Base-by-base conservation (phyloP, 2,888 invertebrate genomes). In the Spisula subtruncata region DNA sequence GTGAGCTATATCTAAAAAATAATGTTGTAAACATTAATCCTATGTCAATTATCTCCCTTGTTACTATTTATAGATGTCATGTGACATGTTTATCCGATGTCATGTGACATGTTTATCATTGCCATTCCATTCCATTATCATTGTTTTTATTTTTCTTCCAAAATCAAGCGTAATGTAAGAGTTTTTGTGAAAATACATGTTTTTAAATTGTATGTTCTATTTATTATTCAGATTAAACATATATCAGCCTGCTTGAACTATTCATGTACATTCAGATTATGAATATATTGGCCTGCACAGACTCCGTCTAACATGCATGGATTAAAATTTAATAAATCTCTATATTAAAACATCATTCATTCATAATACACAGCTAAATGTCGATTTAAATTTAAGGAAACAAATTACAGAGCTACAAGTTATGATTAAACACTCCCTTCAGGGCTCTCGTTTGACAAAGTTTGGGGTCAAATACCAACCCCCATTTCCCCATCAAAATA, bases 51-150 rank as follows among this genome's bases (percentile, higher is more conserved):
- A 25, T 12, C 60, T n/a, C 2, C 60, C 10, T 66, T 25, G n/a
- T 66, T 66, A 6, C n/a, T 25, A 66, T 25, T 66, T 66, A 66
- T 66, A n/a, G n/a, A 25, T 66, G 5, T 25, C n/a, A 66, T 66
- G n/a, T 66, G 10, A n/a, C 60, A 60, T 60, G 60, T 60, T 60
- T 60, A 60, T 60, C n/a, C n/a, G n/a, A 56, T 56, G 56, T 56
- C 10, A 60, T 20, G n/a, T n/a, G n/a, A 41, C 41, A 41, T 41
- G 41, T 41, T 66, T 66, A 66, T 66, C 10, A 66, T 66, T 25
- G 25, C 25, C 60, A 66, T 66, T 66, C 25, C 60, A 66, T 66
- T 66, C 60, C 60, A 66, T 60, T 60, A 8, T 60, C 60, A 20
- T 66, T 66, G 60, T 66, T 66, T 66, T 10, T n/a, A 25, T 66